Base-by-base conservation (phyloP, 2,797 vertebrate genomes). In the Sebastes trivittatus region DNA sequence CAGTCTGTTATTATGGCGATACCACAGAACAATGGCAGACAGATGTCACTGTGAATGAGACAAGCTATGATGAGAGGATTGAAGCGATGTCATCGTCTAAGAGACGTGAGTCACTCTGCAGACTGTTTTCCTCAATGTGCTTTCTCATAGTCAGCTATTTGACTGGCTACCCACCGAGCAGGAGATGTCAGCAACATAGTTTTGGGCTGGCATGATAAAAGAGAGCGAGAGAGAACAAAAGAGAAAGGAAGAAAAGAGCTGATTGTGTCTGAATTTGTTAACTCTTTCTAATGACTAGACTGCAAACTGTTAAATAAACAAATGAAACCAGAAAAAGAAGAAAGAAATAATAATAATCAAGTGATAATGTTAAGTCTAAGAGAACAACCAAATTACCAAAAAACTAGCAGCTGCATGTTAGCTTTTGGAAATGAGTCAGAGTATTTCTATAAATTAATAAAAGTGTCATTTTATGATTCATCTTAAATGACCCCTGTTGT, bases 1-100 rank as follows among this genome's bases (percentile, higher is more conserved):
- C 74, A 82, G 72, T 87, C 81, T 94, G 86, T 92, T 83, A 73
- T 93, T 95, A 93, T 87, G 75, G 49, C 63, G 59, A 82, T 84
- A 67, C 85, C 78, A 74, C 73, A 86, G 71, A 20, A 34, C 84
- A 84, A 75, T 77, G 76, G 75, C 89, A 92, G 91, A 89, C 90
- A 86, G 82, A 91, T 89, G 89, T 91, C 90, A 88, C 80, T 64
- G 81, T 46, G 80, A 86, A 75, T 78, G 86, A 91, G 88, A 87
- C 81, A 18, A 34, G 59, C 68, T 27, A 4, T 72, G 84, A 83
- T 88, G 84, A 91, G 79, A 49, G 34, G 75, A 82, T 4, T 83
- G 75, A 90, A 85, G 81, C 52, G 6, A 54, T 79, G 81, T 86
- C 81, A 85, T 78, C 34, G 80, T 82, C 69, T 42, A 64, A 78